These are phyloP conservation scores for Glossosoma conforme DNA, from an alignment of 1,140 invertebrate species.

Conservation along the genomic window DNA sequence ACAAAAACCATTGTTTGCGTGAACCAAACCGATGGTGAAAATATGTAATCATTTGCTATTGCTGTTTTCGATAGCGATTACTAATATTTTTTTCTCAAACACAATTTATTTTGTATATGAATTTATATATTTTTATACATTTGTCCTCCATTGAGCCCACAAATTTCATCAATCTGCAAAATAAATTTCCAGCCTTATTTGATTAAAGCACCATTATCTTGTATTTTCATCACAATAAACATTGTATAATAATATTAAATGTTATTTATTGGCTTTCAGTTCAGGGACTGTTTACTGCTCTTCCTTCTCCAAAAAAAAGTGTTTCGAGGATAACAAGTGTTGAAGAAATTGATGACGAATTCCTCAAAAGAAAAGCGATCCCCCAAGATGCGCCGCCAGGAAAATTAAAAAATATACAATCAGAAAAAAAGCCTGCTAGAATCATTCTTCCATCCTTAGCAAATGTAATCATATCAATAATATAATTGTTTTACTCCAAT, in stretches of 20 bases:
- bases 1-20: no score
- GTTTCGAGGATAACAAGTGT: conserved; percentile 29
- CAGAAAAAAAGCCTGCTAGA: conserved; percentile 35
- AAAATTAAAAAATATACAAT: conserved; percentile 2
- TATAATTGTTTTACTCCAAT: not conserved
- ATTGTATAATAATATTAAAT: not conserved
- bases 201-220: no score
- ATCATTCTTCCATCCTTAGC: conserved; percentile 41
- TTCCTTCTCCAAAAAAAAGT: conserved; percentile 37
- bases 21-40: no score
- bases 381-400: conserved; percentile 28
- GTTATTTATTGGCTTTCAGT: conserved; percentile 8
- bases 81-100: no score
- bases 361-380: conserved; percentile 52
- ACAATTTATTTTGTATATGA: no score
- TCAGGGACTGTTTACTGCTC: conserved; percentile 37
- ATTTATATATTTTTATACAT: no score
- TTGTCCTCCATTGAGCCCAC: no score
- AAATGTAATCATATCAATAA: conserved; percentile 23
- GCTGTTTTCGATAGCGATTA: no score
- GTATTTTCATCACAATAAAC: conserved; percentile 5
- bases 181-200: no score
- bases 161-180: no score
- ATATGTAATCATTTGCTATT: no score
- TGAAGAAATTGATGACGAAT: conserved; percentile 54